Evolutionary conservation across 2,113 vertebrate genomes (phyloP), one percentile per base, ranked within the genome.

Genomic region (human (Homo sapiens)): DNA sequence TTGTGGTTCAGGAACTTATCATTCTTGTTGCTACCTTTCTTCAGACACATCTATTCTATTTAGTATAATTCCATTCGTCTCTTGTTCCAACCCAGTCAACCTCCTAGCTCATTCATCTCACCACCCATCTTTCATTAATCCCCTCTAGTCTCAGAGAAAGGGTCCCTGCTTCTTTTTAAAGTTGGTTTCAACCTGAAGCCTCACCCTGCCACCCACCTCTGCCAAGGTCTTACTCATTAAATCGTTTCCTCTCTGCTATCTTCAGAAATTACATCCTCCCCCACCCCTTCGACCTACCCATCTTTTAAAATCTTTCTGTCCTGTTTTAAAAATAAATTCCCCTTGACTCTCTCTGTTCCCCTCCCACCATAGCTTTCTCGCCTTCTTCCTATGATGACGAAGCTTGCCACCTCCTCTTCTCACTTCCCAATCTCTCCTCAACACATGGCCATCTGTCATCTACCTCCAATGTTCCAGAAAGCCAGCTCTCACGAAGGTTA

Each of bases 371-470:
- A 61, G 78, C 27, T 70, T 72, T 91, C 83, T 68, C 79, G 82
- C 79, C 86, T 89, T 68, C 27, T 84, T 81, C 23, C 64, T 10
- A 48, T 16, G 76, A 95, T 66, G 90, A 94, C 0, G 14, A 89
- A 48, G 57, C 72, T 92, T 13, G 3, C 84, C 95, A 76, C 88
- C 92, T 95, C 96, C 94, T 94, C 94, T 73, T 90, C 80, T 80
- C 96, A 48, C 93, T 81, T 86, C 81, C 89, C 78, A 35, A 59
- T 84, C 81, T 95, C 78, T 68, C 94, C 72, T 95, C 92, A 61
- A 16, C 80, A 88, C 45, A 48, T 23, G 8, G 76, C 95, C 97
- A 98, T 96, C 98, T 97, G 97, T 66, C 95, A 96, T 61, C 90
- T 96, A 88, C 87, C 89, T 93, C 92, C 90, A 59, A 35, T 14